phyloP scores from a whole-genome alignment of 2,888 invertebrate species.

The Torymus texanus region DNA sequence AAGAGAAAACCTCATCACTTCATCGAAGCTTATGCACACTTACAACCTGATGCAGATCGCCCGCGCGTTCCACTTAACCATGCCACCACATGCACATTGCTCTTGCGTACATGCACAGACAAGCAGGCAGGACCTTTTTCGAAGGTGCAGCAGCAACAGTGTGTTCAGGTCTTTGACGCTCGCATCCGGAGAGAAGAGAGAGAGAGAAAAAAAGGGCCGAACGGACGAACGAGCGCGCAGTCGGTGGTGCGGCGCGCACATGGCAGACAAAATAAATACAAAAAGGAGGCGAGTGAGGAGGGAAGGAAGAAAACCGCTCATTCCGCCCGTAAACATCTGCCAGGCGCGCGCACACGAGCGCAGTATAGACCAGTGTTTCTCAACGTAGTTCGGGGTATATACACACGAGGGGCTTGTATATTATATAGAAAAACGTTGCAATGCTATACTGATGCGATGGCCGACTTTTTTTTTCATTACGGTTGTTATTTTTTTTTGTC shows the following conservation, averaged over 20 bases:
- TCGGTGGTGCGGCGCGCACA: conserved; percentile 64
- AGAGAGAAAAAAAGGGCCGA: conserved; percentile 7
- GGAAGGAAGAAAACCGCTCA: conserved; percentile 66
- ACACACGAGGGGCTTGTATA: neutral
- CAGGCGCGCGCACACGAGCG: conserved; percentile 69
- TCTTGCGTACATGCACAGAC: too few relatives aligned
- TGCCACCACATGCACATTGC: too few relatives aligned
- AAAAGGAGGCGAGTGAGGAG: conserved; percentile 62
- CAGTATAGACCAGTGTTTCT: conserved; percentile 63
- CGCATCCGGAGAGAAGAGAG: conserved; percentile 23
- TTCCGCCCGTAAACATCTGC: conserved; percentile 72
- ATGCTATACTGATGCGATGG: too few relatives aligned
- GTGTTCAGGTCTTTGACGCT: conserved; percentile 22
- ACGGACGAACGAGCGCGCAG: neutral
- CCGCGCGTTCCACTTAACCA: too few relatives aligned
- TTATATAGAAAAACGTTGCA: too few relatives aligned
- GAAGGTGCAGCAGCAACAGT: conserved; percentile 22
- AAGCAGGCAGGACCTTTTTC: too few relatives aligned
- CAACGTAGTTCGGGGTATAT: conserved; percentile 3
- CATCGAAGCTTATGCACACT: too few relatives aligned
- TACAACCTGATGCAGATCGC: too few relatives aligned
- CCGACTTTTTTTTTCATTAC: too few relatives aligned
- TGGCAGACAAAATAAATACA: conserved; percentile 69
- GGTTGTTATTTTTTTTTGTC: too few relatives aligned
- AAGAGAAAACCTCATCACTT: too few relatives aligned